Conservation (phyloP, 2,113 vertebrate genomes). For the Oplegnathus fasciatus region DNA sequence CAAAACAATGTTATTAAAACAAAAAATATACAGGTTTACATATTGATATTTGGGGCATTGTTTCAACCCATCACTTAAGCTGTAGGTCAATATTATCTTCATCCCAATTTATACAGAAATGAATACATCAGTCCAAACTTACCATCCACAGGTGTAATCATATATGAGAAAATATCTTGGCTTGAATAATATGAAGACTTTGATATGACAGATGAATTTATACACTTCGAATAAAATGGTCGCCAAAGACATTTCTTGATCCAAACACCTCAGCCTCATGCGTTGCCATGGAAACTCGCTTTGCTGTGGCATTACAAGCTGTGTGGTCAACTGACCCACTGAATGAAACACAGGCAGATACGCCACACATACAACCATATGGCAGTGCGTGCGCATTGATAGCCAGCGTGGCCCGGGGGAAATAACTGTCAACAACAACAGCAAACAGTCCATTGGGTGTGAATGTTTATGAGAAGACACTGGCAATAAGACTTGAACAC, state of each 20-base stretch:
- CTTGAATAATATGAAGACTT: neutral
- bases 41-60: neutral
- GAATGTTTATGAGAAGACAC: constrained; percentile 38
- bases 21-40: neutral
- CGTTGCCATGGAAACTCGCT: constrained; percentile 72
- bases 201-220: constrained; percentile 1
- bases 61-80: neutral
- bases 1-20: neutral
- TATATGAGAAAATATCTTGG: neutral
- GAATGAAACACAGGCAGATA: constrained; percentile 8
- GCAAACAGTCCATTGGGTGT: constrained; percentile 54
- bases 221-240: constrained; percentile 7
- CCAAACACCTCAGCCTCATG: constrained; percentile 16
- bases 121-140: neutral
- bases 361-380: constrained; percentile 36
- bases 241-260: constrained; percentile 44
- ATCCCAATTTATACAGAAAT: neutral
- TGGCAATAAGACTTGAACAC: constrained; percentile 33
- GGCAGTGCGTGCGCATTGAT: constrained; percentile 1
- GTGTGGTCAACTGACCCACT: constrained; percentile 41
- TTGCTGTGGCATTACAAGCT: constrained; percentile 29
- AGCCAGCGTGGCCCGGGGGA: constrained; percentile 20
- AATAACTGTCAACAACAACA: constrained; percentile 42
- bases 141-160: neutral
- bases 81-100: neutral